Evolutionary conservation across 2,888 invertebrate genomes (phyloP).

Genomic region (Bruchidius siliquastri): DNA sequence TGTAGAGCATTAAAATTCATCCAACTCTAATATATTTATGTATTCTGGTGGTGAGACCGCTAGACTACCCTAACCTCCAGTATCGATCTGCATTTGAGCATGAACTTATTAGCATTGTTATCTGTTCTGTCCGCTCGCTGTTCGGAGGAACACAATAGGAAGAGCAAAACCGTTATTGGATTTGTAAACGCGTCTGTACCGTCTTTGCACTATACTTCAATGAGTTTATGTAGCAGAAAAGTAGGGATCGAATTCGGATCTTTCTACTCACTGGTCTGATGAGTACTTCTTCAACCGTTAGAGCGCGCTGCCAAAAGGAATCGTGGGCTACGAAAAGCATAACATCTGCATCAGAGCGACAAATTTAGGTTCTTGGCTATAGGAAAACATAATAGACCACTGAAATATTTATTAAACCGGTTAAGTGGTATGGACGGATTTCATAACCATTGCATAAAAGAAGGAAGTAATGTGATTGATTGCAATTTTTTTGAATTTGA

Average conservation of each 20-base stretch:
- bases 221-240: neutral
- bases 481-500: too few relatives aligned
- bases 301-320: neutral
- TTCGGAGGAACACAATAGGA: neutral
- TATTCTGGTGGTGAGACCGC: neutral
- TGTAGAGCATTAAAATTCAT: too few relatives aligned
- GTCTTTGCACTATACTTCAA: neutral
- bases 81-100: neutral
- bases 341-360: too few relatives aligned
- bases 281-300: neutral
- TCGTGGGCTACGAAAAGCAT: too few relatives aligned
- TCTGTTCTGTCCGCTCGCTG: neutral
- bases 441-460: too few relatives aligned
- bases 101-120: neutral
- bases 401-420: too few relatives aligned
- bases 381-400: too few relatives aligned
- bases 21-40: too few relatives aligned
- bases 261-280: neutral
- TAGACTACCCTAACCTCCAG: neutral
- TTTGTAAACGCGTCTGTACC: neutral
- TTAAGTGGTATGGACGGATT: too few relatives aligned
- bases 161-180: neutral
- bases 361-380: too few relatives aligned
- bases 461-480: too few relatives aligned
- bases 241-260: neutral